Evolutionary conservation across 2,113 vertebrate species (phyloP).

Genomic region (Meles meles): DNA sequence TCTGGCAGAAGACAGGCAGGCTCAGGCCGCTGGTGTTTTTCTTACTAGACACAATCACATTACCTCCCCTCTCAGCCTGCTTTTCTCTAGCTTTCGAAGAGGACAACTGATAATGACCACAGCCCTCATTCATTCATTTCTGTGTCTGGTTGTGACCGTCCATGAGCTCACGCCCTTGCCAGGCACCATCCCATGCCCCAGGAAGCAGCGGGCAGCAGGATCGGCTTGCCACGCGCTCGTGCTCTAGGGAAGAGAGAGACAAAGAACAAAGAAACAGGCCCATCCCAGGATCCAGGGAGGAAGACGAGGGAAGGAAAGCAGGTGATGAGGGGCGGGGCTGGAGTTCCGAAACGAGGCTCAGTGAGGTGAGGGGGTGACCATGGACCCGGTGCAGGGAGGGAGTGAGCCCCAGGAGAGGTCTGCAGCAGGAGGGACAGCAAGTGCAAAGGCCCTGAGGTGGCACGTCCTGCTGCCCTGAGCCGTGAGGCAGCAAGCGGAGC

Average conservation of each 20-base stretch:
- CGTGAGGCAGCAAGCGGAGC: neutral
- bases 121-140: neutral
- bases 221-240: neutral
- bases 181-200: neutral
- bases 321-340: neutral
- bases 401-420: neutral
- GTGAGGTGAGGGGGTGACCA: rapidly evolving
- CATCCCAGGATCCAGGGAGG: neutral
- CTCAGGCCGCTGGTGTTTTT: neutral
- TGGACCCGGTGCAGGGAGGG: too few species aligned
- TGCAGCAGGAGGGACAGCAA: neutral
- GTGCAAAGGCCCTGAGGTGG: neutral
- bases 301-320: neutral
- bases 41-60: neutral
- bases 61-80: neutral
- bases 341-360: neutral
- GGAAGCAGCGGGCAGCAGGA: neutral
- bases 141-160: neutral
- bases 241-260: neutral
- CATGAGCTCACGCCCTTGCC: neutral
- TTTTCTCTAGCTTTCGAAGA: neutral
- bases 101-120: neutral
- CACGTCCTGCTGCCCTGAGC: rapidly evolving
- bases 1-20: neutral
- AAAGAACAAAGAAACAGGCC: neutral